Evolutionary conservation across 2,888 invertebrate species (phyloP).

Genomic region (Eupithecia subumbrata): DNA sequence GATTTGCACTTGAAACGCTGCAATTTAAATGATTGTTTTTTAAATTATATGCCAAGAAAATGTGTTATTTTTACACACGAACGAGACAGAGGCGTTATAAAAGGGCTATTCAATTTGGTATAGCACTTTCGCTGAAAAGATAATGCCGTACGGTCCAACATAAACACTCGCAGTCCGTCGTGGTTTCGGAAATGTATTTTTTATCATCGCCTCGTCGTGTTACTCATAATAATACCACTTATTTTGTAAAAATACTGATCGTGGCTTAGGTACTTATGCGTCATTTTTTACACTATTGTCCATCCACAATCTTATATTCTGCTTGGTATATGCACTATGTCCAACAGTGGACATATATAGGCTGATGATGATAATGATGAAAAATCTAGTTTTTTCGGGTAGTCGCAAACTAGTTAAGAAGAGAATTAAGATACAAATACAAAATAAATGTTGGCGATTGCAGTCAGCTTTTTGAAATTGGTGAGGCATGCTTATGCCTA

Average conservation of each 20-base stretch:
- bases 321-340: too few species aligned
- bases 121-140: constrained; percentile 10
- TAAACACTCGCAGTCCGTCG: constrained; percentile 15
- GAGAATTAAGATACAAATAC: too few species aligned
- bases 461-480: too few species aligned
- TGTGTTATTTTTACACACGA: constrained; percentile 7
- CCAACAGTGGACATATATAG: too few species aligned
- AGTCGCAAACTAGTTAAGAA: too few species aligned
- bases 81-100: background rate
- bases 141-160: constrained; percentile 4
- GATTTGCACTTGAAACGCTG: background rate
- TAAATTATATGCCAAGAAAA: background rate
- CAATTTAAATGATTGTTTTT: background rate
- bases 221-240: background rate
- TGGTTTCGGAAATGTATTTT: constrained; percentile 4
- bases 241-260: background rate
- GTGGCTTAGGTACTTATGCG: too few species aligned
- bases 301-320: too few species aligned
- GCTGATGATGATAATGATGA: too few species aligned
- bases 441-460: too few species aligned
- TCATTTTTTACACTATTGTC: too few species aligned
- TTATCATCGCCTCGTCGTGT: background rate
- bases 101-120: constrained; percentile 15
- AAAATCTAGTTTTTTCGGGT: too few species aligned
- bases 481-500: too few species aligned